Conservation (phyloP, 2,888 invertebrate species). For the Caenorhabditis macrosperma region DNA sequence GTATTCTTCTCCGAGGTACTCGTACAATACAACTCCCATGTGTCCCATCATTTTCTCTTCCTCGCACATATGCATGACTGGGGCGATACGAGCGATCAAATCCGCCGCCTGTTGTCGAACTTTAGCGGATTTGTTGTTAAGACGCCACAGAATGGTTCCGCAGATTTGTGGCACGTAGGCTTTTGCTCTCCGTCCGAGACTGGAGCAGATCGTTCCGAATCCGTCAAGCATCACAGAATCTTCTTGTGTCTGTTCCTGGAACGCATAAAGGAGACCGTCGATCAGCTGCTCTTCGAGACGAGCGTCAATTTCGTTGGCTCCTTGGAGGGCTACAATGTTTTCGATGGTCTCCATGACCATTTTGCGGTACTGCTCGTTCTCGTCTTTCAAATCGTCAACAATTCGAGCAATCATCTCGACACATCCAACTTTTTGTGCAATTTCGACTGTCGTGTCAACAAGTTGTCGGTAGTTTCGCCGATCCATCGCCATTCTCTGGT, state of each 20-base stretch:
- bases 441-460: constrained; percentile 99
- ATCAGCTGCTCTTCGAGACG: constrained; percentile 98
- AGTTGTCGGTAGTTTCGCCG: constrained; percentile 90
- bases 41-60: constrained; percentile 99
- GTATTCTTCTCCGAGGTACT: constrained; percentile 99
- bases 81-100: constrained; percentile 93
- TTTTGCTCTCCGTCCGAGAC: constrained; percentile 92
- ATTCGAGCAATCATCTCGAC: constrained; percentile 97
- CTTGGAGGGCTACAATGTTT: constrained; percentile 81
- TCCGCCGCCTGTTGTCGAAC: constrained; percentile 99
- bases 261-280: constrained; percentile 98
- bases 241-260: constrained; percentile 99
- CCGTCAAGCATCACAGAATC: constrained; percentile 99
- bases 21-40: constrained; percentile 97
- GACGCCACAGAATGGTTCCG: constrained; percentile 98
- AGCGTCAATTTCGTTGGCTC: constrained; percentile 98
- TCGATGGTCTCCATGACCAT: constrained; percentile 99
- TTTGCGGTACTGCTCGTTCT: constrained; percentile 97
- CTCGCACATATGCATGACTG: constrained; percentile 99
- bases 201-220: constrained; percentile 98
- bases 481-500: constrained; percentile 99
- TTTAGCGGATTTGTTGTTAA: constrained; percentile 99
- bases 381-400: constrained; percentile 98
- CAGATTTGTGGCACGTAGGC: constrained; percentile 99
- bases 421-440: constrained; percentile 99